Base-by-base conservation (phyloP, 2,888 invertebrate genomes). In the Helobdella robusta region DNA sequence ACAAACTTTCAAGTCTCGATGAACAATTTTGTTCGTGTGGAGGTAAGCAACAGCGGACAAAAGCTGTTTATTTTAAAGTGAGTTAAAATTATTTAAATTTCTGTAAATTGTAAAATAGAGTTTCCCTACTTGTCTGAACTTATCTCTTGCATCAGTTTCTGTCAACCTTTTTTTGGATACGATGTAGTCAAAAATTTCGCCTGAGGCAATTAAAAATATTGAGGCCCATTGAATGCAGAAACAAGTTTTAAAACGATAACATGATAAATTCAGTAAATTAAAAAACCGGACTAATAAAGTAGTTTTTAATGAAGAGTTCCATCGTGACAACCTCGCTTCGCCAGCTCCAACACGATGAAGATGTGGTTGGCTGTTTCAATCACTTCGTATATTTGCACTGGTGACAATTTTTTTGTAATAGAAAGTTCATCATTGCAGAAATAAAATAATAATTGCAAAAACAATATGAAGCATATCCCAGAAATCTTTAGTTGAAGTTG, bases 121-220 rank as follows among this genome's bases (percentile, higher is more conserved):
- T 56, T 28, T 20, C 3, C 32, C 11, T 23, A 46, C 62, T 35
- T 62, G 62, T 62, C 50, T 62, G 50, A 62, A 62, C n/a, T 62
- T 62, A 5, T 15, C n/a, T 48, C 50, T 48, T 23, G 50, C 32
- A 20, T 62, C 62, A 2, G 48, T 35, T 32, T 62, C 62, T 5
- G 62, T 50, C 23, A 62, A 30, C 20, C 46, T 62, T n/a, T 30
- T 46, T 28, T 34, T 62, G 50, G 20, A 28, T n/a, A 62, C 48
- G 25, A 62, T 62, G 50, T 62, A 62, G n/a, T 62, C 62, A n/a
- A 40, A 62, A 30, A 62, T 62, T 50, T 62, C 62, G 18, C 62
- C 62, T 62, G 25, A 15, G 11, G 44, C 11, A n/a, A 15, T 40
- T 40, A 15, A 15, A 11, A 15, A 40, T 40, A 15, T 40, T n/a